Evolutionary conservation across 2,113 vertebrate genomes (phyloP).

Genomic region (Chloroceryle aenea): DNA sequence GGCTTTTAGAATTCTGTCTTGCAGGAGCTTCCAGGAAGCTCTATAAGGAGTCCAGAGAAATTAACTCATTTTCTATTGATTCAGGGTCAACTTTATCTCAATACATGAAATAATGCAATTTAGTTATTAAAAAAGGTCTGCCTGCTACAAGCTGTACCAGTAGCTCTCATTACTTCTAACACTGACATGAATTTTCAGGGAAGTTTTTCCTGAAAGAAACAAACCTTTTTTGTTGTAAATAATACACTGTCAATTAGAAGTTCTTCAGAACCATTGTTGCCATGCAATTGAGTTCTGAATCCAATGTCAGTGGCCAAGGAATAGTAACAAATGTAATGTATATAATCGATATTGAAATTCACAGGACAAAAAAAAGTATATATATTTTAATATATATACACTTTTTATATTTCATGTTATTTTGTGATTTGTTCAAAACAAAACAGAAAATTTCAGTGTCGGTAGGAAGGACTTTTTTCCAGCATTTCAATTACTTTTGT

Average conservation of each 20-base stretch:
- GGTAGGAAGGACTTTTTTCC: neutral
- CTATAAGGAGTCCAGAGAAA: neutral
- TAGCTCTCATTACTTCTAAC: neutral
- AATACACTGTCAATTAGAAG: neutral
- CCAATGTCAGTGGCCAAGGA: neutral
- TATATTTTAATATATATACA: neutral
- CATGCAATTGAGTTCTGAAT: neutral
- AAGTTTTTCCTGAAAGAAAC: neutral
- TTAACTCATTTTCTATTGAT: neutral
- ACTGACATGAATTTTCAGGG: neutral
- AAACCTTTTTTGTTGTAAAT: neutral
- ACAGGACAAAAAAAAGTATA: neutral
- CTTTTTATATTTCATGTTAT: neutral
- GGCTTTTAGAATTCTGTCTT: neutral
- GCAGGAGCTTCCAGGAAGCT: neutral
- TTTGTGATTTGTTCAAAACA: neutral
- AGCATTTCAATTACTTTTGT: neutral
- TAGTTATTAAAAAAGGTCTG: neutral
- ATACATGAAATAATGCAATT: neutral
- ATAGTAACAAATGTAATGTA: neutral
- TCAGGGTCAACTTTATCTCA: neutral
- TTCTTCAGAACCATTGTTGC: neutral
- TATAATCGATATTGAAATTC: neutral
- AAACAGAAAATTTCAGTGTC: neutral
- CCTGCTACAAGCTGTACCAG: neutral